Percentiles rank a stretch among this genome's conserved stretches.
Conservation (phyloP, 2,113 vertebrate genomes). For the Muscicapa adusta region DNA sequence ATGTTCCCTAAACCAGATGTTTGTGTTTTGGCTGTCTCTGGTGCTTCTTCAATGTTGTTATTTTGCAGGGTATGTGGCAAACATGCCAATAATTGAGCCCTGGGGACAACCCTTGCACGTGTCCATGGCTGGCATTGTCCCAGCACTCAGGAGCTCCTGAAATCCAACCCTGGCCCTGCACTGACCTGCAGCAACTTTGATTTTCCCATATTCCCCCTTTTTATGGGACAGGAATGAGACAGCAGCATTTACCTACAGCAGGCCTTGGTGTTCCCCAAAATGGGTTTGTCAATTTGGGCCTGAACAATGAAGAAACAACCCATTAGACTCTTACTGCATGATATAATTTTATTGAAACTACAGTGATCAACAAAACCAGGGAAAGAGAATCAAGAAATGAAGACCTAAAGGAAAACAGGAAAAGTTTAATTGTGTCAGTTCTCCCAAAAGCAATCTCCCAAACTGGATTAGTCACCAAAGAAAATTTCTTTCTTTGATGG, state of each 20-base stretch:
- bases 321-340: neutral
- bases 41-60: neutral
- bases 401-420: neutral
- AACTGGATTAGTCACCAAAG: neutral
- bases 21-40: neutral
- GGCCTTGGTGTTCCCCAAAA: neutral
- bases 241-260: neutral
- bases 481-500: neutral
- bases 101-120: neutral
- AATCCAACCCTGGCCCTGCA: neutral
- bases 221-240: accelerated
- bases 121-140: neutral
- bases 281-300: neutral
- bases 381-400: neutral
- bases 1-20: neutral
- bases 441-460: neutral
- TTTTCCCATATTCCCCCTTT: neutral
- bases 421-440: neutral
- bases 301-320: neutral
- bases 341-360: neutral
- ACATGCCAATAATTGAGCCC: neutral
- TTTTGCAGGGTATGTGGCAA: constrained; percentile 6
- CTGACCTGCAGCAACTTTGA: neutral
- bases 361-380: neutral
- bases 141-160: neutral